Conservation (phyloP, 2,113 vertebrate genomes). For the Limnothrissa miodon region DNA sequence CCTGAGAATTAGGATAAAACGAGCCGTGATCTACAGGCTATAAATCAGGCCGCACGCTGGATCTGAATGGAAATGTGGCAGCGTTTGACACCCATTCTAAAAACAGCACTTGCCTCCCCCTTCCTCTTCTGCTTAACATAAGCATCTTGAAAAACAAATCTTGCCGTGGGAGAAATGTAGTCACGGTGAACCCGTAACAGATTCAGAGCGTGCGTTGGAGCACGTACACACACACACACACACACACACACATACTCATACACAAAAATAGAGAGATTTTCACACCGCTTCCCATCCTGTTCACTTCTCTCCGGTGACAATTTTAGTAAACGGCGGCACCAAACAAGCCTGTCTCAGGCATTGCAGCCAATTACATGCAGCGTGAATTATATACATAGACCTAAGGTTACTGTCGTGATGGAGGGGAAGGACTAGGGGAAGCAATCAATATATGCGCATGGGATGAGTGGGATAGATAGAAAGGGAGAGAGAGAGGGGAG, state of each 20-base stretch:
- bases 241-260: constrained; percentile 5
- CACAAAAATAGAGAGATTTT: not conserved
- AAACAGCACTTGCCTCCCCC: not conserved
- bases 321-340: constrained; percentile 11
- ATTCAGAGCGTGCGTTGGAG: not conserved
- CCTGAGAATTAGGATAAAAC: constrained; percentile 8
- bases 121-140: not conserved
- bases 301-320: not conserved
- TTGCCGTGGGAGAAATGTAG: constrained; percentile 5
- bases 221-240: not conserved
- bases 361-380: constrained; percentile 12
- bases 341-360: constrained; percentile 15
- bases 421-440: not conserved
- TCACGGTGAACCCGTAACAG: constrained; percentile 3
- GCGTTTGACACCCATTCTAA: constrained; percentile 2
- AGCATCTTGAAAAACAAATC: constrained; percentile 6
- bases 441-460: constrained; percentile 15
- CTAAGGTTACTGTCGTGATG: constrained; percentile 10
- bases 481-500: not conserved
- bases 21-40: not conserved
- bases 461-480: not conserved
- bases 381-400: not conserved
- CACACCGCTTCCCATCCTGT: not conserved
- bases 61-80: not conserved
- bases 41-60: not conserved